phyloP scores from a whole-genome alignment of 2,113 vertebrate genomes.

The Motacilla tschutschensis region DNA sequence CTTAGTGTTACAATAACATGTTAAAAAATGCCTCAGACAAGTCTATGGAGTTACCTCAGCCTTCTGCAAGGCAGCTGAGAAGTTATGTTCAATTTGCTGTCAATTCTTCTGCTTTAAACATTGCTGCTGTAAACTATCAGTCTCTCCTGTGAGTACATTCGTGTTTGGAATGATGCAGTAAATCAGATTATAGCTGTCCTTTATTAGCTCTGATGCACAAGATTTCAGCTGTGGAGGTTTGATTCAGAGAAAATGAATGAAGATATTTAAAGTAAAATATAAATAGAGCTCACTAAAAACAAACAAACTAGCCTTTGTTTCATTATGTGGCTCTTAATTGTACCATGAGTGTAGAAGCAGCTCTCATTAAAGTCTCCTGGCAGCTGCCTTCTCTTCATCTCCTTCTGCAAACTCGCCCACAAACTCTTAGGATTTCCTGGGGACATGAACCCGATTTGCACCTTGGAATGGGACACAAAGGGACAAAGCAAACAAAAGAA shows the following conservation, averaged over 20 bases:
- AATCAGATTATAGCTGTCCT: conserved; percentile 40
- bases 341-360: neutral
- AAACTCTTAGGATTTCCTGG: neutral
- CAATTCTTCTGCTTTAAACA: neutral
- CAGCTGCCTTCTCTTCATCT: conserved; percentile 9
- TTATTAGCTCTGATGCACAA: conserved; percentile 24
- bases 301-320: conserved; percentile 46
- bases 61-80: conserved; percentile 2
- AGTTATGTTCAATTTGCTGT: conserved; percentile 5
- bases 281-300: conserved; percentile 59
- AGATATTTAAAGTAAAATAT: conserved; percentile 52
- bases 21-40: neutral
- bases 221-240: conserved; percentile 19
- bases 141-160: neutral
- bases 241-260: conserved; percentile 45
- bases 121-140: neutral
- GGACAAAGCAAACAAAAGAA: neutral
- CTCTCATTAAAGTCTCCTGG: conserved; percentile 24
- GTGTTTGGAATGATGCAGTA: neutral
- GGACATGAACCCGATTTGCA: neutral
- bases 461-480: neutral
- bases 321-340: conserved; percentile 36
- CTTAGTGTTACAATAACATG: neutral
- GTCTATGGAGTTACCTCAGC: neutral
- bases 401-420: neutral